Evolutionary conservation across 2,888 invertebrate species (phyloP), one percentile per base, ranked within the genome.

Genomic region (Neoscelio sp.): DNA sequence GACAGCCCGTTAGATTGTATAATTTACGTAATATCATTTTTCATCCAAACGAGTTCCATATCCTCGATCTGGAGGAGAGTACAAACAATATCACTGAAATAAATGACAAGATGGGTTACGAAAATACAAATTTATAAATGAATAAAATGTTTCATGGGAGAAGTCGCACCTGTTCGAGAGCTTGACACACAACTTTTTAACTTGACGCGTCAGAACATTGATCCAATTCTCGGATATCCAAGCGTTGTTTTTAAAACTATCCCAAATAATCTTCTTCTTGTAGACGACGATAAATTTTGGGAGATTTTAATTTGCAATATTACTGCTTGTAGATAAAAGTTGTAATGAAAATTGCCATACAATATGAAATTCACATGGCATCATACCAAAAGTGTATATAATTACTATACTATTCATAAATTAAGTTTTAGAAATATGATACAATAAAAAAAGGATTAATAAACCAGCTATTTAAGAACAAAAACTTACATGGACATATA

Each of bases 21-120:
- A 56, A 50, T 65, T 74, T 65, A 65, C 64, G 56, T 74, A 64
- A 74, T 48, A 26, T 40, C 64, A 65, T 56, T 65, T 64, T 73
- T 65, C 58, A 65, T 74, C 56, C 42, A 50, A 70, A 73, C 46
- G 62, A 52, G 40, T 33, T 46, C 35, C 42, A n/a, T 40, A 65
- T 48, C 15, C 17, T 68, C 68, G 70, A 67, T 42, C 28, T 28
- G 35, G n/a, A 23, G 56, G 18, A 42, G 50, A 44, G 35, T 54
- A 33, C 35, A 50, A 68, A 64, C 44, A 42, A 68, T 56, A 54
- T 38, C 54, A 18, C 46, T 64, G 54, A 56, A 76, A 76, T 68
- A 56, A 62, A 68, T 68, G 46, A 42, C 44, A 46, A 28, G 67
- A 60, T 68, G 7, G 44, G 75, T 67, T 75, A 60, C 46, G 52